These are phyloP conservation scores for Gnathonemus echidnorhynchus DNA, from an alignment of 2,113 vertebrate genomes.

Conservation along the genomic window DNA sequence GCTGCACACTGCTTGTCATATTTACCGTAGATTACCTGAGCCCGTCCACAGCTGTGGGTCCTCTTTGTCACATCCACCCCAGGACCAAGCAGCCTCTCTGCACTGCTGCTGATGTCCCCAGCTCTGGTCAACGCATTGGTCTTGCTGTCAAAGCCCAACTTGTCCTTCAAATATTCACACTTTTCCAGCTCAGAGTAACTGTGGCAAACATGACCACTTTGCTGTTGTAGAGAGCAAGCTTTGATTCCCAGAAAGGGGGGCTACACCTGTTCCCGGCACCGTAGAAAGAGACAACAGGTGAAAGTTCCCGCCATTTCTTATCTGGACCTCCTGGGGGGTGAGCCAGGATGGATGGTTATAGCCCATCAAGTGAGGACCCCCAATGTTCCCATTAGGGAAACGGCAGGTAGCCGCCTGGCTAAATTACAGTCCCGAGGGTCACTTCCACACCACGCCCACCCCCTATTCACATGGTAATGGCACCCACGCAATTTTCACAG, in stretches of 20 bases:
- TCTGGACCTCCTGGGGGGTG: not conserved
- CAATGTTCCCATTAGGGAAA: slow-evolving; percentile 27
- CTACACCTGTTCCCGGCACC: not conserved
- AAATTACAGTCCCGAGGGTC: slow-evolving; percentile 31
- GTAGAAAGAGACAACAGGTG: not conserved
- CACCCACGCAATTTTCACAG: slow-evolving; percentile 28
- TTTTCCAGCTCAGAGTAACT: not conserved
- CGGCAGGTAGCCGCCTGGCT: slow-evolving; percentile 21
- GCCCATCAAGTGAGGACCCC: not conserved
- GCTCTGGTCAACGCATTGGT: no score
- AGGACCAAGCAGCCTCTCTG: not conserved
- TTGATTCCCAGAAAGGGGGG: not conserved
- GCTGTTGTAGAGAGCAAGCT: not conserved
- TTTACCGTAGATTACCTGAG: not conserved
- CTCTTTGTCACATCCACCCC: not conserved
- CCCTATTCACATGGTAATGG: slow-evolving; percentile 31
- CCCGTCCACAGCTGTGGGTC: not conserved
- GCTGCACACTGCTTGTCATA: not conserved
- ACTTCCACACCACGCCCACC: slow-evolving; percentile 14
- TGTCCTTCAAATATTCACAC: not conserved
- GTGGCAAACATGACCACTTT: not conserved
- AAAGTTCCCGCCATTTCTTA: not conserved
- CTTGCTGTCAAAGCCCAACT: not conserved
- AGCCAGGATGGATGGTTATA: not conserved
- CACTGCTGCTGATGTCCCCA: not conserved